Percentiles rank a stretch among this genome's conserved stretches.
Evolutionary conservation across 2,797 vertebrate genomes (phyloP).

Genomic region (Anguilla anguilla): DNA sequence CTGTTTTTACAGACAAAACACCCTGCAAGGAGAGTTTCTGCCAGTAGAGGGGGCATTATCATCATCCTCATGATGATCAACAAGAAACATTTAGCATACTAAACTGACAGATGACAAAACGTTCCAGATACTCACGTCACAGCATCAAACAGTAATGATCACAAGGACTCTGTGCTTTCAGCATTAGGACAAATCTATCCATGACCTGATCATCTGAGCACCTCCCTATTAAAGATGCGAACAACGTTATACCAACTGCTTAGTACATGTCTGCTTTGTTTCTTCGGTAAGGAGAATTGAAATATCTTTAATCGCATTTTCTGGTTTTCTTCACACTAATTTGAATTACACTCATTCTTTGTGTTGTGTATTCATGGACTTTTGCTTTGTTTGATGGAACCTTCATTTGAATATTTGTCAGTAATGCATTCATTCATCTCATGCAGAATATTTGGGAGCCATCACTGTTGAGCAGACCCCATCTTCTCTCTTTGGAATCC

Average conservation of each 20-base stretch:
- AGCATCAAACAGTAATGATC: neutral
- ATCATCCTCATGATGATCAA: neutral
- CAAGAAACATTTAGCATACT: neutral
- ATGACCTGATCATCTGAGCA: neutral
- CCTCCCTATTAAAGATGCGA: neutral
- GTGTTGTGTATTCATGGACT: too few relatives aligned
- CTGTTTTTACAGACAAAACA: neutral
- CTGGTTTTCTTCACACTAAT: neutral
- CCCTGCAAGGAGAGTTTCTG: neutral
- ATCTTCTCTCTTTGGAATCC: neutral
- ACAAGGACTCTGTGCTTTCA: neutral
- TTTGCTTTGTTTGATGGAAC: neutral
- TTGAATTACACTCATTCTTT: neutral
- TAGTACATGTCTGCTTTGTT: neutral
- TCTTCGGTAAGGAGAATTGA: neutral
- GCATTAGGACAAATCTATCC: neutral
- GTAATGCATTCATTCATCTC: too few relatives aligned
- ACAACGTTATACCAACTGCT: neutral
- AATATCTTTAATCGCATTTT: neutral
- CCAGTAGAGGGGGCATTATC: neutral
- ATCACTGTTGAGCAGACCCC: conserved; percentile 5
- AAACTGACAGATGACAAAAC: neutral
- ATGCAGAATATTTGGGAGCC: neutral
- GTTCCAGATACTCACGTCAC: neutral
- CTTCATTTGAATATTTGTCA: neutral